phyloP scores from a whole-genome alignment of 2,888 invertebrate species.

The Machimus rusticus region DNA sequence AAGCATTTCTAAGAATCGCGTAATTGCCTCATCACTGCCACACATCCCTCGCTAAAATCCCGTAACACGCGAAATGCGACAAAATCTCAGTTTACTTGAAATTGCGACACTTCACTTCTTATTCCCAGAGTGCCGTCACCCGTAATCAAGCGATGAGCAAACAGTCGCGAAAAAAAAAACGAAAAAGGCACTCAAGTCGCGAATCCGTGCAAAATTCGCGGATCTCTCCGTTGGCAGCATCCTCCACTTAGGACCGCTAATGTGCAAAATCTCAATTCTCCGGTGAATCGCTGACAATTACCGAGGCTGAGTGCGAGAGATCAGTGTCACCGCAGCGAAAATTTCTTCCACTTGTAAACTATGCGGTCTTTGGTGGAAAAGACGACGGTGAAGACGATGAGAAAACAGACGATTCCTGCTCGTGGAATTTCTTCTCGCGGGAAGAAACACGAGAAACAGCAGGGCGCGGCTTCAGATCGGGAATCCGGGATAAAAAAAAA shows the following conservation, averaged over 20 bases:
- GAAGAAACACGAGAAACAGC: neutral
- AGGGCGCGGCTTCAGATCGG: neutral
- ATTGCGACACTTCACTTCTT: neutral
- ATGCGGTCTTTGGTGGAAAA: neutral
- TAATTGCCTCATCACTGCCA: neutral
- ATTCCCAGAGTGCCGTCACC: neutral
- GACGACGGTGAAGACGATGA: neutral
- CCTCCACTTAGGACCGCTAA: neutral
- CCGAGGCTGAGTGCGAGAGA: slow-evolving; percentile 11
- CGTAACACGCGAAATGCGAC: neutral
- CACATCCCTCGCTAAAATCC: neutral
- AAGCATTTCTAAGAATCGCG: neutral
- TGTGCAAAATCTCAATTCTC: slow-evolving; percentile 22
- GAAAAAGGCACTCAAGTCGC: neutral
- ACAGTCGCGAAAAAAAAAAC: neutral
- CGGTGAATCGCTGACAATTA: slow-evolving; percentile 24
- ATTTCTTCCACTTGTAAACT: neutral
- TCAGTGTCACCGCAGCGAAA: slow-evolving; percentile 16
- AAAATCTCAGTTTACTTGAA: neutral
- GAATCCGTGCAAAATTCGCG: no score
- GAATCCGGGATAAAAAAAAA: neutral
- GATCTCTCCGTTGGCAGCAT: neutral
- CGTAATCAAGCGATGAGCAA: neutral
- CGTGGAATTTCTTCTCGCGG: neutral
- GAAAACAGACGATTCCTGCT: neutral